phyloP scores from a whole-genome alignment of 2,113 vertebrate species.

The Mormyrus lacerda region DNA sequence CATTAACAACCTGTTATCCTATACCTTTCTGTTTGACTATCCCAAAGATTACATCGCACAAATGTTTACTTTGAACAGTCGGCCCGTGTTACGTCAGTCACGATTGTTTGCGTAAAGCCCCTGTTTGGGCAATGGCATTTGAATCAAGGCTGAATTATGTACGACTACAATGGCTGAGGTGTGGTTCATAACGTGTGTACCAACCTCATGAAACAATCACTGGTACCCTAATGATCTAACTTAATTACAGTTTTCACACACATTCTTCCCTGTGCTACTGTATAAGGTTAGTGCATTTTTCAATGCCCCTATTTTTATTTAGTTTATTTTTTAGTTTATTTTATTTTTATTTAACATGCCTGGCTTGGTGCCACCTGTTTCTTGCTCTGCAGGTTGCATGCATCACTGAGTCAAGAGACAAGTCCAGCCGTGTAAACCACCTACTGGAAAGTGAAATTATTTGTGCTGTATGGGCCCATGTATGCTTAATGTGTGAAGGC shows the following conservation, averaged over 20 bases:
- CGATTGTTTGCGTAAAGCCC: neutral
- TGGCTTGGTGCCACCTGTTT: neutral
- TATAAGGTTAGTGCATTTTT: neutral
- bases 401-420: neutral
- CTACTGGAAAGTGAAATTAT: neutral
- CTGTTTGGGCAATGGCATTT: neutral
- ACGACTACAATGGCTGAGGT: neutral
- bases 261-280: neutral
- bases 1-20: neutral
- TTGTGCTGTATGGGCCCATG: neutral
- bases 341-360: too few species aligned
- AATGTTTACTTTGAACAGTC: neutral
- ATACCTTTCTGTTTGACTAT: neutral
- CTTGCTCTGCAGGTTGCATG: neutral
- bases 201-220: neutral
- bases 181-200: neutral
- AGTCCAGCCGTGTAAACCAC: neutral
- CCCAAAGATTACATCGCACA: neutral
- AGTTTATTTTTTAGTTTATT: too few species aligned
- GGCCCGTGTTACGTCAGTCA: neutral
- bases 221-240: neutral
- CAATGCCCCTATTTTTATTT: neutral
- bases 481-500: neutral
- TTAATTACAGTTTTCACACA: neutral
- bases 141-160: neutral